Base-by-base conservation (phyloP, 2,888 invertebrate genomes). In the Torymus aiolomorphi region DNA sequence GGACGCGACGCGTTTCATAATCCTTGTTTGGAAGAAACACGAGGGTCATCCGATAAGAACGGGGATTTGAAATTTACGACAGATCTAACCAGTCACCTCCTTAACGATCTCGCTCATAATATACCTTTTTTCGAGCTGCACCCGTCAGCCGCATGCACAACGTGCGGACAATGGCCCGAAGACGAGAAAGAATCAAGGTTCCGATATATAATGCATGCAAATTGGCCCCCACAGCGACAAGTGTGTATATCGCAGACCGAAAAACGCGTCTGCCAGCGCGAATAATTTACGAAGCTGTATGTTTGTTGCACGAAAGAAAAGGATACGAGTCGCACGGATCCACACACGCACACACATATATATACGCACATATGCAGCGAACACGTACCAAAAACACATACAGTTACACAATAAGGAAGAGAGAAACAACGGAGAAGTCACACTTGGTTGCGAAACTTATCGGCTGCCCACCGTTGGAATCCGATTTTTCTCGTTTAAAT, bases 401-500 rank as follows among this genome's bases (percentile, higher is more conserved):
- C 42, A 8, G 8, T 8, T 8, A 42, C 8, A 10, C 8, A 49
- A 24, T 4, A 14, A 2, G 62, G 20, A 20, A 24, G 51, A 18
- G 12, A 56, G 56, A 42, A 18, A 51, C 13, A 54, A n/a, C 2
- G 31, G 54, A 42, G 20, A 31, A 12, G 42, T 2, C n/a, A 31
- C 8, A 31, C 8, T 5, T 42, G 42, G 42, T 4, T 63, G 73
- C 56, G 54, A 63, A 54, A 73, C 54, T 62, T 73, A 66, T 74
- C 65, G 74, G 49, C 14, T n/a, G 57, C 49, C 57, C 74, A 49
- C 73, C 18, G 42, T 4, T n/a, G 42, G 74, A 59, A 75, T 75
- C 59, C 66, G 74, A 66, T 65, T 66, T 66, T 51, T 49, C 59
- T 66, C 57, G 49, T 75, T 73, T 63, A 73, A 73, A 73, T 73